Evolutionary conservation across 1,140 invertebrate species (phyloP).

Genomic region (Drosophila punjabiensis): DNA sequence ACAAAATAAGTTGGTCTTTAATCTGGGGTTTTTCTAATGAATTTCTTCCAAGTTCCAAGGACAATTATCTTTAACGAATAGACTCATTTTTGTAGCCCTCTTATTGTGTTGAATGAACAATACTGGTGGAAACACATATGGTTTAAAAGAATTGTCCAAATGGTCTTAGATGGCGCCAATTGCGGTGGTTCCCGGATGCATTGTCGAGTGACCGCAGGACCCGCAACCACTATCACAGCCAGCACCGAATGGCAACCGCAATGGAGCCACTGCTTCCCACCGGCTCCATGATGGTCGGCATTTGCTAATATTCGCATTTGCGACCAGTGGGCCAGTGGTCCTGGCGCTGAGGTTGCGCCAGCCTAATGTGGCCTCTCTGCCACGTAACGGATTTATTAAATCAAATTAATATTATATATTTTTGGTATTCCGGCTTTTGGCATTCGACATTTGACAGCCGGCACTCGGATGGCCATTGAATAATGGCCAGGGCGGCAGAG

Average conservation of each 20-base stretch:
- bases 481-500: not conserved
- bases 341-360: slow-evolving; percentile 17
- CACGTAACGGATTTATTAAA: slow-evolving; percentile 49
- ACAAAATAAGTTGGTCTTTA: too few relatives aligned
- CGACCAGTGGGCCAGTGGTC: not conserved
- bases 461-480: slow-evolving; percentile 19
- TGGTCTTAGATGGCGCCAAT: slow-evolving; percentile 34
- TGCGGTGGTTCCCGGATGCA: slow-evolving; percentile 33
- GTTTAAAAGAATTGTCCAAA: slow-evolving; percentile 11
- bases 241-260: slow-evolving; percentile 50
- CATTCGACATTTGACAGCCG: slow-evolving; percentile 23
- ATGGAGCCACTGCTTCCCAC: slow-evolving; percentile 30
- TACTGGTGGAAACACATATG: not conserved
- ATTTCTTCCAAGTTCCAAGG: too few relatives aligned
- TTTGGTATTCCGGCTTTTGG: slow-evolving; percentile 24
- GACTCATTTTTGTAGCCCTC: too few relatives aligned
- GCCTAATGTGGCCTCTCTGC: slow-evolving; percentile 28
- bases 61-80: too few relatives aligned
- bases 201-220: slow-evolving; percentile 35
- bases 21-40: not conserved
- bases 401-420: slow-evolving; percentile 42
- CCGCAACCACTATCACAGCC: slow-evolving; percentile 35
- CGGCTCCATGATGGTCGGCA: not conserved
- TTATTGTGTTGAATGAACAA: not conserved
- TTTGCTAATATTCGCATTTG: slow-evolving; percentile 11